phyloP scores from a whole-genome alignment of 1,140 invertebrate species.

The Rhyzopertha dominica region DNA sequence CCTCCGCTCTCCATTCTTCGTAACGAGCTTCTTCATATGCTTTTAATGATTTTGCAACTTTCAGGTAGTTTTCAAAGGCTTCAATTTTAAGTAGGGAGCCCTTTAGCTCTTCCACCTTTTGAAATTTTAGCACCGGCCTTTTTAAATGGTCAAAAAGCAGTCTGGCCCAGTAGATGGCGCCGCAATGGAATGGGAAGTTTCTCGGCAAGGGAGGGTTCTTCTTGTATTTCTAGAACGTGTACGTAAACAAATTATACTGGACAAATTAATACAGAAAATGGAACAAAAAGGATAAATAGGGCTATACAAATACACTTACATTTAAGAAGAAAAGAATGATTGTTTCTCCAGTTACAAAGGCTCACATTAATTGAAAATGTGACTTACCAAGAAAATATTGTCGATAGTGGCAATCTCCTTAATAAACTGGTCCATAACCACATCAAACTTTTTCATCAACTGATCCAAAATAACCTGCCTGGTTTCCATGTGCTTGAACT shows the following conservation, averaged over 20 bases:
- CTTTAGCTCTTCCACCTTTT: constrained; percentile 68
- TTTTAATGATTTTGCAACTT: constrained; percentile 68
- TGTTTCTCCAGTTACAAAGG: too few relatives aligned
- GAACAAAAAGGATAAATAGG: background rate
- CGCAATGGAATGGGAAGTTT: constrained; percentile 71
- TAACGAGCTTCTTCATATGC: constrained; percentile 68
- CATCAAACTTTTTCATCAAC: constrained; percentile 75
- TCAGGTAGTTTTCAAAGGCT: constrained; percentile 70
- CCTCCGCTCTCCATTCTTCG: constrained; percentile 56
- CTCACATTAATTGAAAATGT: too few relatives aligned
- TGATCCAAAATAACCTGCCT: constrained; percentile 64
- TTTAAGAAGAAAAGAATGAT: constrained; percentile 5
- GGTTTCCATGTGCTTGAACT: constrained; percentile 74
- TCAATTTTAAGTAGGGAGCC: constrained; percentile 66
- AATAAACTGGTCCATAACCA: constrained; percentile 77
- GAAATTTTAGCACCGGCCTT: constrained; percentile 69
- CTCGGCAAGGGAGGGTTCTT: constrained; percentile 68
- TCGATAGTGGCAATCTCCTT: constrained; percentile 71
- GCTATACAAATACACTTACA: constrained; percentile 10
- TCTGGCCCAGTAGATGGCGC: constrained; percentile 78
- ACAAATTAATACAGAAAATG: background rate
- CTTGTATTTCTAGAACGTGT: constrained; percentile 56
- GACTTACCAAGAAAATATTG: constrained; percentile 59
- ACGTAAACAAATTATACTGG: constrained; percentile 8
- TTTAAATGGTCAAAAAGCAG: constrained; percentile 73